phyloP scores from a whole-genome alignment of 2,888 invertebrate genomes.

The Terebella lapidaria region DNA sequence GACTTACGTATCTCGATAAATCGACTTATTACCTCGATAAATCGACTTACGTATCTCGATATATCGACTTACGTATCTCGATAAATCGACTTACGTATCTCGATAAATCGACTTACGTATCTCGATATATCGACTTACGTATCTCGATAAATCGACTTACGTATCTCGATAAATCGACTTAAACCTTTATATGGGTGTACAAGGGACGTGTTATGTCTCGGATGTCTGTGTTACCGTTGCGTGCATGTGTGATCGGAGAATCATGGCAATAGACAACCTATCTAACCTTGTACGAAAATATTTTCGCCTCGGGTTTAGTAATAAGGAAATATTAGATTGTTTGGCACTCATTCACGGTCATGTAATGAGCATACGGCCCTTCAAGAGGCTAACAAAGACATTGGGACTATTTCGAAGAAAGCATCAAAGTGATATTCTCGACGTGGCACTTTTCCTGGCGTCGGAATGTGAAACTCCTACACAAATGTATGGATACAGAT shows the following conservation, averaged over 20 bases:
- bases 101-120: no score
- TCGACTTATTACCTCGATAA: no score
- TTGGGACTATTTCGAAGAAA: background rate
- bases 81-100: no score
- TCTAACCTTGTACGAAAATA: background rate
- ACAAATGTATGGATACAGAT: background rate
- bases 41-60: no score
- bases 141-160: no score
- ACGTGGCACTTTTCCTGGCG: background rate
- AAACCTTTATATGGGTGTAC: background rate
- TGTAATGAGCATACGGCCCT: background rate
- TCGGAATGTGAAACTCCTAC: background rate
- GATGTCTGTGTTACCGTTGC: no score
- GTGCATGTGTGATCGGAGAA: no score
- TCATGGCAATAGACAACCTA: background rate
- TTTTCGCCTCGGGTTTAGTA: background rate
- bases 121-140: no score
- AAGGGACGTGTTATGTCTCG: no score
- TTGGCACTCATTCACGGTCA: background rate
- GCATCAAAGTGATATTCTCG: background rate
- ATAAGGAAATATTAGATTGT: background rate
- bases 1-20: no score
- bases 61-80: no score
- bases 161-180: background rate
- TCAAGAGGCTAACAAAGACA: background rate